Evolutionary conservation across 2,888 invertebrate species (phyloP), one percentile per base, ranked within the genome.

Genomic region (Schrankia costaestrigalis): DNA sequence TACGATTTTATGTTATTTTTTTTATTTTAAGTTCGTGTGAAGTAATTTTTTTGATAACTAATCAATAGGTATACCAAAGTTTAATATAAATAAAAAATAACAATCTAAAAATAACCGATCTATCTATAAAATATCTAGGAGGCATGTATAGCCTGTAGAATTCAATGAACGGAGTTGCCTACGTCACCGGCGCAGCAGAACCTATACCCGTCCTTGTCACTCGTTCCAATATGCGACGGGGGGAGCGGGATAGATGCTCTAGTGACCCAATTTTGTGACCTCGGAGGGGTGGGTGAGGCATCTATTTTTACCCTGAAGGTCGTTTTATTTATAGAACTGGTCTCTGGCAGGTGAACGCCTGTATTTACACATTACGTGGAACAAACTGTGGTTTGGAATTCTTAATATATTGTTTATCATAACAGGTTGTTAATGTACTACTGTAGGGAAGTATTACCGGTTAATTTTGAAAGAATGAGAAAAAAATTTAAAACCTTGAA

Each of bases 221-320:
- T 30, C 62, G 11, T 23, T 31, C 18, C 22, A 21, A 29, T 33
- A 37, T 14, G 34, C 14, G 19, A 33, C 34, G 24, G 66, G 30
- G 58, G 24, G 73, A 81, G 49, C 41, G 73, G 58, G 81, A 79
- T 45, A 48, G 65, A 33, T 28, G 56, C 32, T 62, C 64, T 57
- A 65, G 64, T 86, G 87, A 86, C 86, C 86, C 64, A 87, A 80
- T 85, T 87, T 80, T 63, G 72, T 75, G 81, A 86, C 84, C 86
- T 81, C 85, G 78, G 65, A 74, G 69, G 74, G 77, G 71, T 70
- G 81, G 80, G 85, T 79, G 77, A 76, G 78, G 67, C 72, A 69
- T 86, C 87, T 87, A 87, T 87, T 86, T 87, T 82, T 85, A 84
- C 79, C 70, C 80, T 84, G 85, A 87, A 87, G 87, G 87, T 87